Base-by-base conservation (phyloP, 2,797 vertebrate genomes). In the Sebastes steindachneri region DNA sequence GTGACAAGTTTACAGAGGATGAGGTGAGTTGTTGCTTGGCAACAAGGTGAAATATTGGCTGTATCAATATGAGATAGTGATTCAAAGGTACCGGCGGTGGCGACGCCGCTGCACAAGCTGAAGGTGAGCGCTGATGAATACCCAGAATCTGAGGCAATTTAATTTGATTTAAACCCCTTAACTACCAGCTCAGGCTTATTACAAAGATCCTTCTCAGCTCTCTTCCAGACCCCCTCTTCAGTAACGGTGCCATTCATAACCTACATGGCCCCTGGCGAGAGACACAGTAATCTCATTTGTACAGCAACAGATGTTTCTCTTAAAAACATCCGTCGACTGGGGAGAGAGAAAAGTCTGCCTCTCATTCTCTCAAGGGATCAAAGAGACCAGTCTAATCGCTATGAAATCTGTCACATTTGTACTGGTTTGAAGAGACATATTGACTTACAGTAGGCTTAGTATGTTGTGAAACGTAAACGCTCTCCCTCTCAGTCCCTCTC, bases 1-100 rank as follows among this genome's bases (percentile, higher is more conserved):
- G 96, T 58, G 96, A 97, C 94, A 96, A 97, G 73, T 98, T 98
- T 96, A 97, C 94, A 28, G 96, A 96, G 83, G 95, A 95, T 77
- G 96, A 97, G 97, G 97, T 97, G 92, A 95, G 95, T 87, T 55
- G 88, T 92, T 92, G 93, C 93, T 66, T 91, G 84, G 94, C 91
- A 93, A 94, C 94, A 87, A 80, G 86, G 86, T 90, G 83, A 93
- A 91, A 87, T 90, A 92, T 81, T 75, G 64, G 51, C 77, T 75
- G 65, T 83, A 89, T 89, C 87, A 83, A 84, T 67, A 79, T 72
- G 72, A 89, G 83, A 88, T 70, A 76, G 82, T 8, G 83, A 78
- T 82, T 86, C 75, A 71, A 72, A 77, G 83, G 79, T 81, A 71
- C 41, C 17, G 33, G 75, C 2, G 5, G 63, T 37, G 37, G 70